Conservation (phyloP, 2,797 vertebrate species). For the Cuculus canorus region DNA sequence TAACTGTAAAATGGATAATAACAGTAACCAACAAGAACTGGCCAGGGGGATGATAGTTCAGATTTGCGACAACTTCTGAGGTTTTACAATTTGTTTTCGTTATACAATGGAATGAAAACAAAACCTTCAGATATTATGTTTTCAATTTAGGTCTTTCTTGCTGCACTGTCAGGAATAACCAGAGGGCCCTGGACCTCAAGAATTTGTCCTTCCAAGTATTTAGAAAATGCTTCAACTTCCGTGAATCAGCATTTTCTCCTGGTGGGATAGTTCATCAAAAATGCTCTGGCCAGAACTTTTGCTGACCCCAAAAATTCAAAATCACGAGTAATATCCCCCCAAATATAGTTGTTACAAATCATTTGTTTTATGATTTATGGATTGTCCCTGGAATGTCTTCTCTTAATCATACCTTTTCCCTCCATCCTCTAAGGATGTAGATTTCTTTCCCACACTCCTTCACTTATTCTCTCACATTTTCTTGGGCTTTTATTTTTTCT, state of each 20-base stretch:
- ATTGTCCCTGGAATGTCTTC: background rate
- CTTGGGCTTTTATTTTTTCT: background rate
- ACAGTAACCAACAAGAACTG: conserved; percentile 10
- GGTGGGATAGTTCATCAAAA: conserved; percentile 19
- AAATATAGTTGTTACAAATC: background rate
- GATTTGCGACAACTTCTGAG: conserved; percentile 45
- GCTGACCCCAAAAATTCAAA: conserved; percentile 36
- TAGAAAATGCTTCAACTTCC: conserved; percentile 33
- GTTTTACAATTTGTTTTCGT: conserved; percentile 71
- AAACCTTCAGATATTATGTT: conserved; percentile 63
- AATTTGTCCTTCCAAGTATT: conserved; percentile 57
- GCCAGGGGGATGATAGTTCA: conserved; percentile 40
- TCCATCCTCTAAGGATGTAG: background rate
- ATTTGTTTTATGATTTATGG: background rate
- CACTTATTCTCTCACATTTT: background rate
- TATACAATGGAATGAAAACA: conserved; percentile 69
- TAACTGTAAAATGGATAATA: conserved; percentile 48
- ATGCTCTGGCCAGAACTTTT: conserved; percentile 3
- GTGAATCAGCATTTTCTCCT: conserved; percentile 58
- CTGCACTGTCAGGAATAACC: conserved; percentile 58
- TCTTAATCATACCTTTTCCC: conserved; percentile 7
- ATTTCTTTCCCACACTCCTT: background rate
- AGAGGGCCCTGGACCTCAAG: conserved; percentile 49
- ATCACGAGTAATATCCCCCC: conserved; percentile 5
- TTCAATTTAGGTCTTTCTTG: conserved; percentile 57